Evolutionary conservation across 2,888 invertebrate genomes (phyloP), one percentile per base, ranked within the genome.

Genomic region (Platycheirus rosarum): DNA sequence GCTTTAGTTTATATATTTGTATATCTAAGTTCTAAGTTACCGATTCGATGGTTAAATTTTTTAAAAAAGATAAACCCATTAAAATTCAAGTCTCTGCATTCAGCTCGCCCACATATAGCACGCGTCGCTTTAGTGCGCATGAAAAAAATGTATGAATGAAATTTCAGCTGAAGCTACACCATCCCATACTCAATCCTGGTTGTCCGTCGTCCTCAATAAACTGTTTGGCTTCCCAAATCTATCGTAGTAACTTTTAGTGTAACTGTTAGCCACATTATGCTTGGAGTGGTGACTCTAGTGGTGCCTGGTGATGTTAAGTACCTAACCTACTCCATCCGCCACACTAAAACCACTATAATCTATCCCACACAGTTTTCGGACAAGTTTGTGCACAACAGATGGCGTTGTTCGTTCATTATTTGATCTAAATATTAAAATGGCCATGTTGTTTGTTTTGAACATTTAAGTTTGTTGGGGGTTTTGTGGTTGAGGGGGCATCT

Each of bases 71-170:
- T n/a, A n/a, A n/a, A n/a, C n/a, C n/a, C n/a, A 60, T 51, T 35
- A 51, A 57, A 60, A 32, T 32, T 7, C 29, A 32, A 32, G 29
- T 32, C 29, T 32, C 5, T 18, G n/a, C 18, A 37, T 57, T 57
- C 55, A 55, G 44, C 18, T 66, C 65, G 65, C 80, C 65, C 75
- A 60, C 75, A 60, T 69, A 60, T 32, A 44, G 11, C 51, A 26
- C 37, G 37, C 23, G 29, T n/a, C 8, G n/a, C 9, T 44, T 44
- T 63, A 73, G 68, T 77, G 82, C 76, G 82, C 82, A 82, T 82
- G 82, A 29, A 57, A 66, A 62, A 63, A 77, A 48, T 68, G 68
- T 55, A 82, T 82, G 82, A 82, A 82, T 82, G 76, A 82, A 82
- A 66, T 70, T 57, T 53, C 57, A 60, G 29, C 46, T 37, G 35